phyloP scores from a whole-genome alignment of 2,888 invertebrate genomes.

The Cantharis lateralis region DNA sequence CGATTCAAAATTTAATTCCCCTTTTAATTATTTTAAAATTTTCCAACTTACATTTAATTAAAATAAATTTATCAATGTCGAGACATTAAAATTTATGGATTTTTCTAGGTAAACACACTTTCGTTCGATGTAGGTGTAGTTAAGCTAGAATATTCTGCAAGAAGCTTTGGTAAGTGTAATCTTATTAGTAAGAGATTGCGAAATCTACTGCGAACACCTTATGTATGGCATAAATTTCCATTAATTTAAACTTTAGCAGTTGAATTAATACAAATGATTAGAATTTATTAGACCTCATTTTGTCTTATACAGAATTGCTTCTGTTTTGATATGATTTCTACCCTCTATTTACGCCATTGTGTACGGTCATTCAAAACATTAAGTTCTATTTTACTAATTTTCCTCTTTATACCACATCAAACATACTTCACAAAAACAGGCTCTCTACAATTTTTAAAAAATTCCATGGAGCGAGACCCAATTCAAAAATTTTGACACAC shows the following conservation, averaged over 20 bases:
- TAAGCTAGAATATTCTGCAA: conserved; percentile 7
- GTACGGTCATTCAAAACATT: background rate
- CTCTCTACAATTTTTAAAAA: too few relatives aligned
- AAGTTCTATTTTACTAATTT: background rate
- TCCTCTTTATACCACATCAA: background rate
- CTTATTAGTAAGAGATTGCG: conserved; percentile 27
- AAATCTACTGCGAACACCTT: conserved; percentile 25
- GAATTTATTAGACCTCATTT: conserved; percentile 20
- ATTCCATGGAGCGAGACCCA: too few relatives aligned
- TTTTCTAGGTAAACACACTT: background rate
- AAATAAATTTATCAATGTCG: background rate
- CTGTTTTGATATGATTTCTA: background rate
- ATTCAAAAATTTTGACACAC: too few relatives aligned
- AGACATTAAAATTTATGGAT: background rate
- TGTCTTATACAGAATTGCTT: background rate
- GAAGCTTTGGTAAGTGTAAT: conserved; percentile 24
- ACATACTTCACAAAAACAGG: background rate
- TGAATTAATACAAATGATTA: conserved; percentile 31
- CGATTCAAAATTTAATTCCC: background rate
- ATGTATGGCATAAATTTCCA: conserved; percentile 31
- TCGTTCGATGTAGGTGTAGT: background rate
- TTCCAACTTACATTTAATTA: background rate
- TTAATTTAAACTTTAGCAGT: conserved; percentile 30
- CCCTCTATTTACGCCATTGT: background rate
- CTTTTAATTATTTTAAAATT: background rate